Percentiles rank a stretch among this genome's conserved stretches.
Conservation (phyloP, 2,888 invertebrate species). For the Meta bourneti region DNA sequence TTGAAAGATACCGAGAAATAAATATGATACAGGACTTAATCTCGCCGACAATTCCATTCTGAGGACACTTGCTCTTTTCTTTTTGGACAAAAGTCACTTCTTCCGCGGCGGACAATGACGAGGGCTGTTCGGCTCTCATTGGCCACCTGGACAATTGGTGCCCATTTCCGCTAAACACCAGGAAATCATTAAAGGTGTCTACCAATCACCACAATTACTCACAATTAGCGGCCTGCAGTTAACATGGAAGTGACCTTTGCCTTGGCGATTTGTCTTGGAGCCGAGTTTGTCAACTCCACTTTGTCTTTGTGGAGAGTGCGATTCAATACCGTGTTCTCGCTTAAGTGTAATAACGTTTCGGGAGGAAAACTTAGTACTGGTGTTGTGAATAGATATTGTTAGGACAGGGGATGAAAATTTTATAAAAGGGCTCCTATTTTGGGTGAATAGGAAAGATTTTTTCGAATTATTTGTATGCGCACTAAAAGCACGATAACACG, state of each 20-base stretch:
- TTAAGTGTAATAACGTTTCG: too few species aligned
- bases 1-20: conserved; percentile 52
- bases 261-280: conserved; percentile 28
- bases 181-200: conserved; percentile 56
- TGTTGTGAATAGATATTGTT: too few species aligned
- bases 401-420: too few species aligned
- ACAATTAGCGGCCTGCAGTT: conserved; percentile 47
- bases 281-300: conserved; percentile 53
- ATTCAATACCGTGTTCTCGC: too few species aligned
- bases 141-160: conserved; percentile 33
- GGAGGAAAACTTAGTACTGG: too few species aligned
- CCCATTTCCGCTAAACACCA: conserved; percentile 26
- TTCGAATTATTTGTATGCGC: too few species aligned
- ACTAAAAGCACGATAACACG: too few species aligned
- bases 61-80: conserved; percentile 8
- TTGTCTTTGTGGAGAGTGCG: neutral
- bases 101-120: conserved; percentile 16
- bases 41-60: conserved; percentile 46
- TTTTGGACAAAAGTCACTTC: neutral
- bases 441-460: too few species aligned
- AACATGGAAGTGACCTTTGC: conserved; percentile 36
- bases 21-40: conserved; percentile 52
- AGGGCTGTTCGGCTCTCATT: neutral
- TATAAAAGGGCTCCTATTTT: too few species aligned
- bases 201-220: conserved; percentile 61